Evolutionary conservation across 1,140 invertebrate species (phyloP).

Genomic region (Campoletis sonorensis): DNA sequence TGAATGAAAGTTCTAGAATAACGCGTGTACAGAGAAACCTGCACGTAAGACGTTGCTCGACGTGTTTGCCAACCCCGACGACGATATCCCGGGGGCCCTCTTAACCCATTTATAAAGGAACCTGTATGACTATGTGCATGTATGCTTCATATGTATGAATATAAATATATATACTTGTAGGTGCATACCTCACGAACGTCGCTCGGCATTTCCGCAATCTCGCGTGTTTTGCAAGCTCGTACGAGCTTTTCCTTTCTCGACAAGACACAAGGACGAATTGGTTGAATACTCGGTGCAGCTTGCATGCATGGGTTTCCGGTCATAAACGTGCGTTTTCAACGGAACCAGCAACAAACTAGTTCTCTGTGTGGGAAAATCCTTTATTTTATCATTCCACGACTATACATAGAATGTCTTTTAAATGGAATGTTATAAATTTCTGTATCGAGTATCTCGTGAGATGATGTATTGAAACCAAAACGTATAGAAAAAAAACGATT

Average conservation of each 20-base stretch:
- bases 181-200: constrained; percentile 26
- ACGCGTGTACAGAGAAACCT: constrained; percentile 51
- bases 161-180: neutral
- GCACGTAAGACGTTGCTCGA: constrained; percentile 27
- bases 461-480: no score
- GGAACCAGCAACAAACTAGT: neutral
- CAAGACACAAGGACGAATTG: neutral
- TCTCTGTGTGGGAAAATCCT: neutral
- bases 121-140: neutral
- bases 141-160: neutral
- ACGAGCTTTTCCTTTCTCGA: constrained; percentile 3
- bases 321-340: neutral
- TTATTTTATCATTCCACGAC: no score
- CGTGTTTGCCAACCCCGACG: constrained; percentile 24
- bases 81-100: constrained; percentile 23
- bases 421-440: no score
- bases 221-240: neutral
- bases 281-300: neutral
- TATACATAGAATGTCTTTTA: neutral
- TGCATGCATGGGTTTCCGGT: neutral
- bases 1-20: neutral
- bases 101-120: constrained; percentile 32
- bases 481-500: no score
- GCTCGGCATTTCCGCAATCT: constrained; percentile 38
- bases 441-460: no score